phyloP scores from a whole-genome alignment of 35 echinoderm and acorn worm genomes.

The Ophioderma brevispina region DNA sequence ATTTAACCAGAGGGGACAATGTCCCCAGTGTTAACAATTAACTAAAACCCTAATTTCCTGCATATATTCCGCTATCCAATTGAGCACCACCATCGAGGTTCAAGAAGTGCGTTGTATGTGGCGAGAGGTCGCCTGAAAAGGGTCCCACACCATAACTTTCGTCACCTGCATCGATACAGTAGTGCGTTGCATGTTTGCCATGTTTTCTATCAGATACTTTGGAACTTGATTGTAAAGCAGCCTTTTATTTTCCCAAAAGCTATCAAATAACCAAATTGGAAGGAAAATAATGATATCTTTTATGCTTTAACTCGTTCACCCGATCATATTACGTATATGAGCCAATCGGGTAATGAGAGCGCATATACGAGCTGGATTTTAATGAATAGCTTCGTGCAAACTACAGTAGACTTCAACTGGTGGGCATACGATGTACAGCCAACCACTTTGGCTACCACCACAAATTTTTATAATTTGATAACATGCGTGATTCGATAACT shows the following conservation, averaged over 20 bases:
- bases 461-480: too few species aligned
- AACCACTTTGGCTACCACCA: too few species aligned
- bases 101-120: too few species aligned
- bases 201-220: neutral
- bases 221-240: neutral
- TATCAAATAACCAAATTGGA: neutral
- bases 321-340: neutral
- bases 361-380: neutral
- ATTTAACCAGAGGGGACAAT: neutral
- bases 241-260: neutral
- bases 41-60: too few species aligned
- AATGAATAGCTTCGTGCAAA: constrained; percentile 2
- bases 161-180: neutral
- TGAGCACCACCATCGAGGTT: too few species aligned
- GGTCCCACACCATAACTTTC: neutral
- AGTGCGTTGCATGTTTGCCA: neutral
- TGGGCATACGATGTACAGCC: too few species aligned
- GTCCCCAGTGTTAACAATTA: neutral
- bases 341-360: neutral
- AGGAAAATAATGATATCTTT: neutral
- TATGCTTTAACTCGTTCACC: neutral
- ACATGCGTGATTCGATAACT: too few species aligned
- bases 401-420: too few species aligned
- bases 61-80: too few species aligned
- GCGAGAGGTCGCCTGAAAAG: too few species aligned